Conservation (phyloP, 37 sponge, comb jelly and placozoan genomes). For the Tethya wilhelma region DNA sequence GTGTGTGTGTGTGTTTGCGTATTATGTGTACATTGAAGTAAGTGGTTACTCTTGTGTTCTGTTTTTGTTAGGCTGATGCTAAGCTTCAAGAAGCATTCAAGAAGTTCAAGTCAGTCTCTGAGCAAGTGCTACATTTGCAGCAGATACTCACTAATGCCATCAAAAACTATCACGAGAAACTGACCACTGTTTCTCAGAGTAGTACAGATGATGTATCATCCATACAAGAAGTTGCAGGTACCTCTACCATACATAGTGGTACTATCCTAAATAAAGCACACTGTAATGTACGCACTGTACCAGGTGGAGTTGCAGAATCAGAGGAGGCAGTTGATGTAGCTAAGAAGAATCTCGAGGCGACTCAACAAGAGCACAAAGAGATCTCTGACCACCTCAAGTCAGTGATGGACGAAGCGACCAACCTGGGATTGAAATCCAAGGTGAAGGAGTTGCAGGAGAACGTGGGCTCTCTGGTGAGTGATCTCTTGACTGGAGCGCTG, state of each 20-base stretch:
- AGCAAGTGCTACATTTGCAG: too few relatives aligned
- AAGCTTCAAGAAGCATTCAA: too few relatives aligned
- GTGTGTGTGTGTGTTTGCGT: too few relatives aligned
- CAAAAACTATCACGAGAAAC: too few relatives aligned
- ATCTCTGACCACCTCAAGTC: not conserved
- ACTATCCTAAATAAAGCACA: not conserved
- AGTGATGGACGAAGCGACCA: not conserved
- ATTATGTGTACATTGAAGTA: too few relatives aligned
- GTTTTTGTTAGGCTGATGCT: too few relatives aligned
- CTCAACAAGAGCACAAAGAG: not conserved
- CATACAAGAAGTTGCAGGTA: not conserved
- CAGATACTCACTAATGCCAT: too few relatives aligned
- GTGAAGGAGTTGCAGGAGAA: constrained; percentile 11
- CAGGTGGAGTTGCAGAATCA: not conserved
- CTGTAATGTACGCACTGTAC: too few relatives aligned
- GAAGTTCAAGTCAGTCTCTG: too few relatives aligned
- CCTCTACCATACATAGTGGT: not conserved
- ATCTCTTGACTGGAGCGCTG: not conserved
- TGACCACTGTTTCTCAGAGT: too few relatives aligned
- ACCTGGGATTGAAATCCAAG: constrained; percentile 25
- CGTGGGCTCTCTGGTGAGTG: not conserved
- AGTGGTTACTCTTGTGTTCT: too few relatives aligned
- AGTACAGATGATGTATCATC: not conserved
- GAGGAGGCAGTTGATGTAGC: constrained; percentile 23
- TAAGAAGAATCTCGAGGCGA: not conserved